Evolutionary conservation across 92 coral and sea anemone genomes (phyloP).

Genomic region (Hydrozoanthus gracilis): DNA sequence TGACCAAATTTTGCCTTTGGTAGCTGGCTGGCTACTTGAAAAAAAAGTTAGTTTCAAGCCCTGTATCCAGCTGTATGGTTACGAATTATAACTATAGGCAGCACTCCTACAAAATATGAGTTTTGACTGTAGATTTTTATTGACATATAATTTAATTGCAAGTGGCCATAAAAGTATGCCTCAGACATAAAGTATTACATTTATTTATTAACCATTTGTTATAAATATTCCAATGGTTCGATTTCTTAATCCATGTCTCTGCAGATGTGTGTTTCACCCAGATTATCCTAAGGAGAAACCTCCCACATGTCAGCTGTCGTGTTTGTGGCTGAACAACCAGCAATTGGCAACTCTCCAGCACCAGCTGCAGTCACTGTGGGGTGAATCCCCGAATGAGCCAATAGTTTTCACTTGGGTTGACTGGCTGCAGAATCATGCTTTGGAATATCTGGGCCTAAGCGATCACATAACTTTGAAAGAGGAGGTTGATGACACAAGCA

Average conservation of each 20-base stretch:
- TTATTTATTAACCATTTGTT: too few relatives aligned
- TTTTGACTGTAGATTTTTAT: too few relatives aligned
- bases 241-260: background rate
- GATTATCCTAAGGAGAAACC: conserved; percentile 77
- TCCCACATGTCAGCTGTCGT: conserved; percentile 76
- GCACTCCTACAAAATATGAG: too few relatives aligned
- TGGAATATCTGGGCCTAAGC: conserved; percentile 67
- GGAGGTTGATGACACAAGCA: conserved; percentile 24
- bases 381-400: conserved; percentile 65
- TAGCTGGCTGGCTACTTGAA: too few relatives aligned
- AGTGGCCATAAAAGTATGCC: too few relatives aligned
- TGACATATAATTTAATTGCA: too few relatives aligned
- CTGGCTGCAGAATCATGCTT: conserved; percentile 79
- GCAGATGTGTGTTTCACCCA: conserved; percentile 66
- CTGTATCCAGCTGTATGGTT: too few relatives aligned
- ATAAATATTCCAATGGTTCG: too few relatives aligned
- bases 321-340: conserved; percentile 79
- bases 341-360: conserved; percentile 67
- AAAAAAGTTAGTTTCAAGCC: too few relatives aligned
- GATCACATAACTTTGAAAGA: conserved; percentile 69
- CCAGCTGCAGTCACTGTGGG: conserved; percentile 70
- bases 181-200: too few relatives aligned
- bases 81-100: too few relatives aligned
- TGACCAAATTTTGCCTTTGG: too few relatives aligned
- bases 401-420: conserved; percentile 91